A percentile compares a stretch with the other conserved stretches of the same genome.
phyloP scores from a whole-genome alignment of 1,140 invertebrate species.

The Lepidurus apus region DNA sequence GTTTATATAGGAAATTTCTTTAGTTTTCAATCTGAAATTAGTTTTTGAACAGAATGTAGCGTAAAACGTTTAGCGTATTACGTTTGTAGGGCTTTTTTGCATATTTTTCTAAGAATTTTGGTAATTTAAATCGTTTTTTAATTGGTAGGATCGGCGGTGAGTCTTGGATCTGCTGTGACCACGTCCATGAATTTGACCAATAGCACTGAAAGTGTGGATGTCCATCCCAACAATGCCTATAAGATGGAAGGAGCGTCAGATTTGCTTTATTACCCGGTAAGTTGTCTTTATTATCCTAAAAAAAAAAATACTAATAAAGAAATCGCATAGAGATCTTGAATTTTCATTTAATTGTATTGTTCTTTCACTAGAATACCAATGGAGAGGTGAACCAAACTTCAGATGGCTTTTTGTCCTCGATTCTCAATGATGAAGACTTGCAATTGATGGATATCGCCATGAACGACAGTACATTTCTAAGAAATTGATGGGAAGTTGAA shows the following conservation, averaged over 20 bases:
- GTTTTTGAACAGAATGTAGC: too few relatives aligned
- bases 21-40: too few relatives aligned
- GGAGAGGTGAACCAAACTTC: slow-evolving; percentile 33
- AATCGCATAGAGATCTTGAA: too few relatives aligned
- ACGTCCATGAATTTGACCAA: slow-evolving; percentile 70
- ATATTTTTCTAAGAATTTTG: background rate
- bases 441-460: slow-evolving; percentile 84
- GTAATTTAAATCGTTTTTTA: background rate
- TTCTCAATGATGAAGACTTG: slow-evolving; percentile 78
- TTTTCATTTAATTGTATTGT: slow-evolving; percentile 9
- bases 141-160: slow-evolving; percentile 53
- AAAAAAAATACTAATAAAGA: too few relatives aligned
- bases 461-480: slow-evolving; percentile 63
- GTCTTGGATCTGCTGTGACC: slow-evolving; percentile 67
- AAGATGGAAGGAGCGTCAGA: slow-evolving; percentile 54
- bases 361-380: slow-evolving; percentile 25
- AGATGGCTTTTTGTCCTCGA: slow-evolving; percentile 76
- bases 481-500: background rate
- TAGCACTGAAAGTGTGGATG: slow-evolving; percentile 40
- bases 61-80: too few relatives aligned
- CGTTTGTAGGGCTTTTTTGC: too few relatives aligned
- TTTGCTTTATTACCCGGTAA: slow-evolving; percentile 61
- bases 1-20: too few relatives aligned
- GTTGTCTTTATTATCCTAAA: slow-evolving; percentile 35
- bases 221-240: slow-evolving; percentile 45